Evolutionary conservation across 2,888 invertebrate species (phyloP).

Genomic region (Microchrysa polita): DNA sequence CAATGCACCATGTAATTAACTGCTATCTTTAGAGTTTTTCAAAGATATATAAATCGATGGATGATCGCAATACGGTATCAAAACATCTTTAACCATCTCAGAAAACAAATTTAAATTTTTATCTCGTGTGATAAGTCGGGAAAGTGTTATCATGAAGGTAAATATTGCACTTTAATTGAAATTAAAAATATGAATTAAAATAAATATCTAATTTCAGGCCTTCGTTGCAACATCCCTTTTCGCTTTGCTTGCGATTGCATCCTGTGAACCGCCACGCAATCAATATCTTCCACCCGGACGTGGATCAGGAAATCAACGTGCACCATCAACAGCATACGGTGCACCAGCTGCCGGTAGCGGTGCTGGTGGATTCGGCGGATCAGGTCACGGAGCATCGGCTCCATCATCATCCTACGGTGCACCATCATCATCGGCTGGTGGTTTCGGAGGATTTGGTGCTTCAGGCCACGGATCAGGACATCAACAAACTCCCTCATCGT

Average conservation of each 20-base stretch:
- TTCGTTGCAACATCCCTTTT: slow-evolving; percentile 51
- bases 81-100: too few relatives aligned
- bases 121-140: too few relatives aligned
- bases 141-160: not conserved
- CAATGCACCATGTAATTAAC: too few relatives aligned
- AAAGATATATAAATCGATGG: too few relatives aligned
- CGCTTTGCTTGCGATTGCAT: slow-evolving; percentile 58
- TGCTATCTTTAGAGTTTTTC: too few relatives aligned
- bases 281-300: slow-evolving; percentile 49
- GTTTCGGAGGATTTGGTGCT: slow-evolving; percentile 58
- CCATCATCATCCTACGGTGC: slow-evolving; percentile 64
- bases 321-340: slow-evolving; percentile 65
- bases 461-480: slow-evolving; percentile 51
- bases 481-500: slow-evolving; percentile 57
- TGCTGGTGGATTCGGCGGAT: too few relatives aligned
- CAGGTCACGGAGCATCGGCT: slow-evolving; percentile 62
- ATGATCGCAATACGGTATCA: too few relatives aligned
- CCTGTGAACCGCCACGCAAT: slow-evolving; percentile 61
- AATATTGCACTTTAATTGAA: too few relatives aligned
- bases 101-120: too few relatives aligned
- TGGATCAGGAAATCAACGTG: slow-evolving; percentile 50
- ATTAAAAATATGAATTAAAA: too few relatives aligned
- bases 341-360: slow-evolving; percentile 65
- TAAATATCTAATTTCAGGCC: too few relatives aligned
- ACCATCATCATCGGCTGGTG: too few relatives aligned